Base-by-base conservation (phyloP, 1,140 invertebrate species). In the Elymnias hypermnestra region DNA sequence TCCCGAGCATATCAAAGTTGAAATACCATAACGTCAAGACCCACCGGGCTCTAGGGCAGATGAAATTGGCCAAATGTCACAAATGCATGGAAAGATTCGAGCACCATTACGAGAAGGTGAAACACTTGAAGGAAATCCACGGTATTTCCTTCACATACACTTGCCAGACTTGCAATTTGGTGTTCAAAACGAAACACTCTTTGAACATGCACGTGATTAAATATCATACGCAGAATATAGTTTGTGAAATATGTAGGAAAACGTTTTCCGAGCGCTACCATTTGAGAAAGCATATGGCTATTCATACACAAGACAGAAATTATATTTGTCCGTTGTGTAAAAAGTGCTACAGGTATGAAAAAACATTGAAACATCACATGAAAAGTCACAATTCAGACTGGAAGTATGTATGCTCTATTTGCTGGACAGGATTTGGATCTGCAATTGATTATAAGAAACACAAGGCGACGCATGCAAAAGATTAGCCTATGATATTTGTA, bases 311-410 rank as follows among this genome's bases (percentile, higher is more conserved):
- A n/a, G 52, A 43, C 14, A 29, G 41, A 8, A 54, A 54, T 15
- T 49, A 28, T 26, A 19, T 29, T 0, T 54, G 52, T 22, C 25
- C 44, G 2, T 8, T 46, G 15, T 54, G 52, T 17, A 39, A 33
- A 18, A 54, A 54, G 21, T 25, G 39, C 5, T 54, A 54, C 3
- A 48, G 39, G 17, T 48, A 54, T 15, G 45, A 54, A 21, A 54
- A 42, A 6, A 48, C 41, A n/a, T 23, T 54, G 6, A 43, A 44
- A 22, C 39, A 38, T 1, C 52, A 54, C 19, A 41, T 54, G 40
- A 38, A 37, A 10, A 29, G 38, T 10, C 52, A 54, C 21, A 48
- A 48, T 21, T 35, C 28, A 0, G 28, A 43, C 8, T 43, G 23
- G 23, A 43, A 22, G 14, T 43, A 15, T 8, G 13, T 14, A 0